A percentile compares a stretch with the other conserved stretches of the same genome.
phyloP scores from a whole-genome alignment of 2,797 vertebrate genomes.

The Valencia hispanica region DNA sequence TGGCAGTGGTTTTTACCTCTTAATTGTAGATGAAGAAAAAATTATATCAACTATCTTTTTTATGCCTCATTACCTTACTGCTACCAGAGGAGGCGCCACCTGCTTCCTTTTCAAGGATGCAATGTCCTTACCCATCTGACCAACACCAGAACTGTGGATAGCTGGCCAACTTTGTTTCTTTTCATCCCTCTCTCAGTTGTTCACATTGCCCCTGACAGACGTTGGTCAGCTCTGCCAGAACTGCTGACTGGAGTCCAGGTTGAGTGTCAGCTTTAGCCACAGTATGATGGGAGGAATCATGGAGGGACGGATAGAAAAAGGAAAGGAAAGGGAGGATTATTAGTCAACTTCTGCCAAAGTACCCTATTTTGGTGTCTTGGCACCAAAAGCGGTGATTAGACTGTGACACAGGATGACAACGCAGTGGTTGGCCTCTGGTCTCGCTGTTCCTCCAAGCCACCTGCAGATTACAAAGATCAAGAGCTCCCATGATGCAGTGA shows the following conservation, averaged over 20 bases:
- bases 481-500: conserved; percentile 16
- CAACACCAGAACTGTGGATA: conserved; percentile 43
- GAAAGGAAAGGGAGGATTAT: conserved; percentile 48
- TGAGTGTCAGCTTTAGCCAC: conserved; percentile 73
- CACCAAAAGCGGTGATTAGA: conserved; percentile 51
- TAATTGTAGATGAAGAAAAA: conserved; percentile 56
- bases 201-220: conserved; percentile 53
- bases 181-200: conserved; percentile 27
- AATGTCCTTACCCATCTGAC: conserved; percentile 46
- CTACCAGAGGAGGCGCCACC: conserved; percentile 67
- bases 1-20: conserved; percentile 34
- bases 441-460: conserved; percentile 31
- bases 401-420: conserved; percentile 50
- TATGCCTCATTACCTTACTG: conserved; percentile 59
- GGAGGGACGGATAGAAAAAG: conserved; percentile 41
- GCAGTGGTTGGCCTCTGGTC: conserved; percentile 36
- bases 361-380: conserved; percentile 62
- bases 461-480: conserved; percentile 59
- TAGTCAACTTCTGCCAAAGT: conserved; percentile 57
- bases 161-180: conserved; percentile 29
- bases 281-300: conserved; percentile 60
- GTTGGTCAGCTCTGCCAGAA: conserved; percentile 60
- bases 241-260: conserved; percentile 62
- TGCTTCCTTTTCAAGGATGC: conserved; percentile 69
- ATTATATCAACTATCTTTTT: conserved; percentile 48